These are phyloP conservation scores for Troides aeacus DNA, from an alignment of 2,888 invertebrate genomes.

Conservation along the genomic window DNA sequence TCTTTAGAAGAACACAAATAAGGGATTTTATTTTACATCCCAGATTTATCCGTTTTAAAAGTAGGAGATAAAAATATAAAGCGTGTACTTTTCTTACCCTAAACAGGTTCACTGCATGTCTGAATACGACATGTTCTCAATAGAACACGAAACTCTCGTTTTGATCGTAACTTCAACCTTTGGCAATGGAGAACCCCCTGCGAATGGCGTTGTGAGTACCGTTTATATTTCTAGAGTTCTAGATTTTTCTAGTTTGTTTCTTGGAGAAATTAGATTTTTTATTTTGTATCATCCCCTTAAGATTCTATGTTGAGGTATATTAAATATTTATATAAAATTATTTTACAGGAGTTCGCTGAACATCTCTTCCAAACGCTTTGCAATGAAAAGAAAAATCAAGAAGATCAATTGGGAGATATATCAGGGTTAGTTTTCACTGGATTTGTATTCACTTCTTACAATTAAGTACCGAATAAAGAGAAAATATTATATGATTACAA, in stretches of 20 bases:
- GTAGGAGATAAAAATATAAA: background rate
- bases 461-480: background rate
- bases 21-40: too few species aligned
- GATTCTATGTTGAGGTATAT: background rate
- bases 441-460: background rate
- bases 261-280: background rate
- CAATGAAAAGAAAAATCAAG: slow-evolving; percentile 55
- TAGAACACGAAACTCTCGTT: slow-evolving; percentile 95
- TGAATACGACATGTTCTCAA: slow-evolving; percentile 95
- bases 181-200: slow-evolving; percentile 98
- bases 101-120: slow-evolving; percentile 93
- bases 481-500: background rate
- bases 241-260: background rate
- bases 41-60: background rate
- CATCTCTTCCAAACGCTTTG: slow-evolving; percentile 65
- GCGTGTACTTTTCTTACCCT: slow-evolving; percentile 16
- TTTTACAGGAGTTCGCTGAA: slow-evolving; percentile 62
- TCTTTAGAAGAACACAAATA: too few species aligned
- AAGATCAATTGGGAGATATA: slow-evolving; percentile 47
- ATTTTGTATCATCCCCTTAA: background rate
- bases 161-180: slow-evolving; percentile 96
- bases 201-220: slow-evolving; percentile 91
- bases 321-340: background rate
- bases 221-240: slow-evolving; percentile 8
- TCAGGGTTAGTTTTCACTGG: slow-evolving; percentile 35